Percentiles rank a stretch among this genome's conserved stretches.
Evolutionary conservation across 92 coral and sea anemone genomes (phyloP).

Genomic region (Chrysogorgia sp.): DNA sequence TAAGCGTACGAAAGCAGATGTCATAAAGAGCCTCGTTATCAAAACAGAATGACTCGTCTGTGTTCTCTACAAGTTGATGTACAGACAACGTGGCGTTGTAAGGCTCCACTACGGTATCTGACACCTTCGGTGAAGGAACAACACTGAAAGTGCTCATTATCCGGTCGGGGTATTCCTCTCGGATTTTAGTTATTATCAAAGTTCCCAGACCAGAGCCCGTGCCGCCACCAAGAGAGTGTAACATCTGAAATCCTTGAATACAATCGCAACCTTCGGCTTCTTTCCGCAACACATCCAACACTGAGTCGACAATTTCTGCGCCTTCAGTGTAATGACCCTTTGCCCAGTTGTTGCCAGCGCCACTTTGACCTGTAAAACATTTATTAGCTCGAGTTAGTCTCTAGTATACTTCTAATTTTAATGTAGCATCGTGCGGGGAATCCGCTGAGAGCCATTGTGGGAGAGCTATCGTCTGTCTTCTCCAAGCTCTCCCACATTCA

Average conservation of each 20-base stretch:
- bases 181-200: slow-evolving; percentile 83
- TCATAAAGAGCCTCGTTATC: slow-evolving; percentile 94
- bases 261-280: slow-evolving; percentile 95
- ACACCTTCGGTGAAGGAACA: slow-evolving; percentile 73
- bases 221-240: slow-evolving; percentile 97
- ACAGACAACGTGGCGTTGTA: slow-evolving; percentile 89
- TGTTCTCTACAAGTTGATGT: slow-evolving; percentile 93
- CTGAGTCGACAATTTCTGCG: slow-evolving; percentile 88
- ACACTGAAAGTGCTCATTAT: slow-evolving; percentile 90
- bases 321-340: slow-evolving; percentile 97
- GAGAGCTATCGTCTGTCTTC: no score
- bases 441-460: neutral
- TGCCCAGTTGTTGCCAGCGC: slow-evolving; percentile 95
- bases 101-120: slow-evolving; percentile 88
- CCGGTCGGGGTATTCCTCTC: slow-evolving; percentile 96
- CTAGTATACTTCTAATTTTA: neutral
- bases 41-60: slow-evolving; percentile 84
- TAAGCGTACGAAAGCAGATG: slow-evolving; percentile 86
- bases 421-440: neutral
- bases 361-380: slow-evolving; percentile 68
- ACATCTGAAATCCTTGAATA: slow-evolving; percentile 89
- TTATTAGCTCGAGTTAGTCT: neutral
- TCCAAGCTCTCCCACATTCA: no score
- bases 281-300: slow-evolving; percentile 83
- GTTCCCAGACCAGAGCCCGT: slow-evolving; percentile 98